A percentile compares a stretch with the other conserved stretches of the same genome.
Conservation (phyloP, 53 echinoderm and acorn worm genomes). For the Temnopleurus reevesii region DNA sequence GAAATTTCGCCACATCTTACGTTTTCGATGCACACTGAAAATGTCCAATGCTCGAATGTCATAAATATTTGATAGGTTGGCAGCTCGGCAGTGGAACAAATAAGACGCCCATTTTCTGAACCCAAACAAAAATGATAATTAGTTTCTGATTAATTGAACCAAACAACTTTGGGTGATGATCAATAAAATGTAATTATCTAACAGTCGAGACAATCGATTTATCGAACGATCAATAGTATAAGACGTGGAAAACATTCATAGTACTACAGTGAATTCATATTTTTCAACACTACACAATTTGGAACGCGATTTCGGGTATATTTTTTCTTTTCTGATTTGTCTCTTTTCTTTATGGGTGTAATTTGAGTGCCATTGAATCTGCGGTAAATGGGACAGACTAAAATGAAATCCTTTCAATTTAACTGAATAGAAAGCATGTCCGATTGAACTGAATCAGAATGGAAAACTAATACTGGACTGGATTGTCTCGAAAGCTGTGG, state of each 20-base stretch:
- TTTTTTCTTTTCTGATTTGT: neutral
- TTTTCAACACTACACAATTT: neutral
- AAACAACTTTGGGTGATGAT: neutral
- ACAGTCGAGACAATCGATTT: neutral
- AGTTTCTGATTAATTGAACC: neutral
- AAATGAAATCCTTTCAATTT: neutral
- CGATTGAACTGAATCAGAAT: neutral
- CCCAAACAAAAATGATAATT: too few relatives aligned
- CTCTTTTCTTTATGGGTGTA: neutral
- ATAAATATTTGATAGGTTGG: too few relatives aligned
- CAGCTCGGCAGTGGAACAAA: too few relatives aligned
- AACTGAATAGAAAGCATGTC: neutral
- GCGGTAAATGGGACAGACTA: neutral
- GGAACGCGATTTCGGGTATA: neutral
- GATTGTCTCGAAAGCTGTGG: neutral
- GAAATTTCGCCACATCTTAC: too few relatives aligned
- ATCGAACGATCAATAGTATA: neutral
- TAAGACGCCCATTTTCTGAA: too few relatives aligned
- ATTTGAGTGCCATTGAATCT: neutral
- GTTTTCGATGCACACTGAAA: too few relatives aligned
- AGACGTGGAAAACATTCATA: neutral
- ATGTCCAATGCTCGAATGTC: too few relatives aligned
- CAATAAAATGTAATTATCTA: conserved; percentile 19
- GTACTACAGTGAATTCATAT: neutral
- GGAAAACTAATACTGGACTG: neutral